These are phyloP conservation scores for Caenorhabditis sinica DNA, from an alignment of 2,888 invertebrate species.

Conservation along the genomic window DNA sequence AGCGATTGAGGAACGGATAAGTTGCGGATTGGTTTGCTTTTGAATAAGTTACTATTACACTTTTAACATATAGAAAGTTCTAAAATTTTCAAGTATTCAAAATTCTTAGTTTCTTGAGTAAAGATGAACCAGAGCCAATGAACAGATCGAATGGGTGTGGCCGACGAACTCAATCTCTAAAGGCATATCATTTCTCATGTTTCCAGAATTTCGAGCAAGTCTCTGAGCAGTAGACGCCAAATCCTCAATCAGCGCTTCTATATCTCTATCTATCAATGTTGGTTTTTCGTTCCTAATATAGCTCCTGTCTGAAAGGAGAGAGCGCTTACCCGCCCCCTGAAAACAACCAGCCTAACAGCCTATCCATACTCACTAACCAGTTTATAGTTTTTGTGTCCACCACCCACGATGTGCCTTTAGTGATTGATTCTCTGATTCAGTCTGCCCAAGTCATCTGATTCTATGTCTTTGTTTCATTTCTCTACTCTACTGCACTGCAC, in stretches of 20 bases:
- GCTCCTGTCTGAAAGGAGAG: slow-evolving; percentile 40
- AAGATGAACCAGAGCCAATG: slow-evolving; percentile 9
- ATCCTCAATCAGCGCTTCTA: slow-evolving; percentile 60
- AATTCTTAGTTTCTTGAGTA: neutral
- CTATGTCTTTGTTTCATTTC: slow-evolving; percentile 50
- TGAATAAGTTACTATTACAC: slow-evolving; percentile 30
- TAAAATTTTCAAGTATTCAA: neutral
- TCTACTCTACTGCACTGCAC: slow-evolving; percentile 30
- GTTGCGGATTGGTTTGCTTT: slow-evolving; percentile 54
- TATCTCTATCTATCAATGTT: slow-evolving; percentile 64
- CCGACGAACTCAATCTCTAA: slow-evolving; percentile 56
- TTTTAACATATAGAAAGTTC: neutral
- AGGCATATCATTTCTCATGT: slow-evolving; percentile 64
- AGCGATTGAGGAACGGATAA: slow-evolving; percentile 44
- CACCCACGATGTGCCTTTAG: slow-evolving; percentile 69
- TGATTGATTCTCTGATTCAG: slow-evolving; percentile 60
- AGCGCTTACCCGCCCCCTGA: slow-evolving; percentile 29
- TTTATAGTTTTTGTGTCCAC: slow-evolving; percentile 64
- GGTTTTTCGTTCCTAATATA: slow-evolving; percentile 53
- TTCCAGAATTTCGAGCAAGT: slow-evolving; percentile 69
- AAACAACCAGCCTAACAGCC: slow-evolving; percentile 41
- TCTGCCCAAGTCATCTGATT: slow-evolving; percentile 45
- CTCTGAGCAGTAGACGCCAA: slow-evolving; percentile 65
- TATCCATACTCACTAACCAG: slow-evolving; percentile 59
- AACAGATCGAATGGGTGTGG: slow-evolving; percentile 39